These are phyloP conservation scores for Tychaedon coryphoeus DNA, from an alignment of 2,113 vertebrate genomes.

Conservation along the genomic window DNA sequence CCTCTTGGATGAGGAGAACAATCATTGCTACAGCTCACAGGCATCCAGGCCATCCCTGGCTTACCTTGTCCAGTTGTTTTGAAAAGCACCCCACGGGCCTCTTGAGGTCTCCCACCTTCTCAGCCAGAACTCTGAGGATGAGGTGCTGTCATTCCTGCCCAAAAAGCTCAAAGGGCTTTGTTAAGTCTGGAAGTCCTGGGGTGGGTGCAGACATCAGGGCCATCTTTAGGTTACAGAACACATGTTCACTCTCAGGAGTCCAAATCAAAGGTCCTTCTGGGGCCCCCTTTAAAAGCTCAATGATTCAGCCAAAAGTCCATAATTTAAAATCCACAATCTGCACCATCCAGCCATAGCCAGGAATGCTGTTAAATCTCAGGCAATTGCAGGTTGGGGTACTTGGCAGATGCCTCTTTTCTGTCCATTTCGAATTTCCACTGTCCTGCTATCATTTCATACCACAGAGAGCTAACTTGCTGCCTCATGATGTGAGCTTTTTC, in stretches of 20 bases:
- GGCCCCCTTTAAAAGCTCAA: neutral
- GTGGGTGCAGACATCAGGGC: neutral
- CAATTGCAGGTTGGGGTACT: neutral
- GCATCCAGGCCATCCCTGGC: neutral
- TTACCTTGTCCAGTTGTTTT: neutral
- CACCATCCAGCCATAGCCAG: neutral
- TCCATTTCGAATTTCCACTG: fast-evolving
- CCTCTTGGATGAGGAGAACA: neutral
- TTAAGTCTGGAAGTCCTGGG: neutral
- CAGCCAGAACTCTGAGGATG: fast-evolving
- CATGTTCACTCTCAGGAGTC: neutral
- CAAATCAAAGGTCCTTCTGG: neutral
- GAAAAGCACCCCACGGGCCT: neutral
- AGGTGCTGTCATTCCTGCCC: neutral
- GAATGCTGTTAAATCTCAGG: neutral
- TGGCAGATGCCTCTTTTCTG: neutral
- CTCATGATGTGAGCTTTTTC: neutral
- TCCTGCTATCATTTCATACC: neutral
- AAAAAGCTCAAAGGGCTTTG: neutral
- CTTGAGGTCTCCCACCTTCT: neutral
- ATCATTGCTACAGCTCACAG: neutral
- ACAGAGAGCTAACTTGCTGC: neutral
- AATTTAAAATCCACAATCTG: neutral
- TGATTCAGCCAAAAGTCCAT: neutral
- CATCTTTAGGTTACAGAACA: neutral